These are phyloP conservation scores for Luperina testacea DNA, from an alignment of 2,888 invertebrate genomes.

Conservation along the genomic window DNA sequence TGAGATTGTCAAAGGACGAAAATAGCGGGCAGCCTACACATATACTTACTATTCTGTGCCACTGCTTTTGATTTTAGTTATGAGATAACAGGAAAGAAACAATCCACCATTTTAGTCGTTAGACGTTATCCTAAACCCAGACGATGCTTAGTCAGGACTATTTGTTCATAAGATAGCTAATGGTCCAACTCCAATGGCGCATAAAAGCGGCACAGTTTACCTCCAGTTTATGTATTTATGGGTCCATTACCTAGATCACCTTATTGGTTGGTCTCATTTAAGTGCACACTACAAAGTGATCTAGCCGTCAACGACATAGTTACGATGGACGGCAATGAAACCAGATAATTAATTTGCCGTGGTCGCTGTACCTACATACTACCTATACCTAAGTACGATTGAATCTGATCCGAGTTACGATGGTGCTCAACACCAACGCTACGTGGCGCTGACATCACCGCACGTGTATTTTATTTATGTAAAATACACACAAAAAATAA, in stretches of 20 bases:
- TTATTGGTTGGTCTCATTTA: constrained; percentile 52
- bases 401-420: constrained; percentile 18
- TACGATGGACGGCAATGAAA: constrained; percentile 62
- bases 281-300: constrained; percentile 51
- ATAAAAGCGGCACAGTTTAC: constrained; percentile 33
- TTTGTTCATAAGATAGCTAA: constrained; percentile 18
- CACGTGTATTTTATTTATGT: constrained; percentile 46
- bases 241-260: constrained; percentile 54
- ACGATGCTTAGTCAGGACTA: constrained; percentile 16
- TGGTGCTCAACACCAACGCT: constrained; percentile 46
- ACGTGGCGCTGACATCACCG: constrained; percentile 60
- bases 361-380: constrained; percentile 27
- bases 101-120: neutral
- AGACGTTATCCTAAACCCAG: neutral
- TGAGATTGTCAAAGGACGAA: neutral
- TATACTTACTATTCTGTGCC: neutral
- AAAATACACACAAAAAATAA: constrained; percentile 38
- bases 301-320: constrained; percentile 42
- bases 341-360: constrained; percentile 63
- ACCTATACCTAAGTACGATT: constrained; percentile 14
- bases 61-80: constrained; percentile 4
- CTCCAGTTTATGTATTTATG: constrained; percentile 43
- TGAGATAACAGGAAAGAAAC: neutral
- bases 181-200: constrained; percentile 11
- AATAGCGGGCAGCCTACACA: neutral